A percentile compares a stretch with the other conserved stretches of the same genome.
Conservation (phyloP, 2,113 vertebrate genomes). For the Neodontobutis hainanensis region DNA sequence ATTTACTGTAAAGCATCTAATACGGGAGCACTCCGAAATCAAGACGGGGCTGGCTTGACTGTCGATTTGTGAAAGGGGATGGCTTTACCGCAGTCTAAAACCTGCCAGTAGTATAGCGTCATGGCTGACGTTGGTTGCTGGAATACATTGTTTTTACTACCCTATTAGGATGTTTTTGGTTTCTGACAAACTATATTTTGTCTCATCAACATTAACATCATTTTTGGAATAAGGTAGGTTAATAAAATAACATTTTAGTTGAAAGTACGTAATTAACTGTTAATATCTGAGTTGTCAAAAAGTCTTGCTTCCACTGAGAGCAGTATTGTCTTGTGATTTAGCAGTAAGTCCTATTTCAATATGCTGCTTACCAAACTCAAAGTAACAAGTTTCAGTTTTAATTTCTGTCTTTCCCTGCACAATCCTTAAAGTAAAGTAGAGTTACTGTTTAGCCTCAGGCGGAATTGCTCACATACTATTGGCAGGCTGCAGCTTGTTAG, state of each 20-base stretch:
- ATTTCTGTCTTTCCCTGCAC: no score
- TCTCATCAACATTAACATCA: not conserved
- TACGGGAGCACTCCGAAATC: no score
- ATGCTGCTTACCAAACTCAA: no score
- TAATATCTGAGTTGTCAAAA: no score
- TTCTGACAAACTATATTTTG: not conserved
- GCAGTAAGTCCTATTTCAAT: no score
- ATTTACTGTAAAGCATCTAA: no score
- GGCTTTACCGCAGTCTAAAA: not conserved
- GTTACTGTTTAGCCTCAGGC: slow-evolving; percentile 11
- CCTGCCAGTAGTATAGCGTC: not conserved
- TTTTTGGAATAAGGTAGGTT: slow-evolving; percentile 31
- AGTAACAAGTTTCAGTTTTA: no score
- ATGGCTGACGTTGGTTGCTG: slow-evolving; percentile 31
- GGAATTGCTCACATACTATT: not conserved
- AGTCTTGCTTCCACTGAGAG: no score
- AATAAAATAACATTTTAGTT: slow-evolving; percentile 29
- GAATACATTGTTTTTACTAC: slow-evolving; percentile 4
- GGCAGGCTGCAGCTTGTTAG: slow-evolving; percentile 48
- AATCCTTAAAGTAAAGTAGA: not conserved
- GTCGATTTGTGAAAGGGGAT: no score
- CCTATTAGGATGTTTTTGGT: slow-evolving; percentile 21
- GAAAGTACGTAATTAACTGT: not conserved
- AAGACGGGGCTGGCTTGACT: no score
- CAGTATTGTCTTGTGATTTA: no score